Percentiles rank a stretch among this genome's conserved stretches.
Evolutionary conservation across 2,797 vertebrate genomes (phyloP).

Genomic region (Tolypeutes matacus): DNA sequence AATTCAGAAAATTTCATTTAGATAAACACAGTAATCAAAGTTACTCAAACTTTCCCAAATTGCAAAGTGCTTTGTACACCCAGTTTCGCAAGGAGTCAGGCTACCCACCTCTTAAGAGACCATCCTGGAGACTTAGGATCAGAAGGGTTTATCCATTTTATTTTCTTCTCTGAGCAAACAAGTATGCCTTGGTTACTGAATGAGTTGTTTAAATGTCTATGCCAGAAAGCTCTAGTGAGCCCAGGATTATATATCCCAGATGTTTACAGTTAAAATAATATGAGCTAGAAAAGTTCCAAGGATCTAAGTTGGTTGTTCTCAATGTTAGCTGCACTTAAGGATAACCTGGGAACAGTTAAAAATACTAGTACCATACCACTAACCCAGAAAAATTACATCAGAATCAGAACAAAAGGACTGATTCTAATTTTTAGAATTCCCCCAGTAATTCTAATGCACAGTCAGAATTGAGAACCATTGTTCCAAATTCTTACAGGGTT

Average conservation of each 20-base stretch:
- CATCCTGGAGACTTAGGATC: not conserved
- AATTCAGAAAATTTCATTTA: not conserved
- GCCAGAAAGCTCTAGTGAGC: not conserved
- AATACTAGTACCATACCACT: not conserved
- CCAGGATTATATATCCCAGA: not conserved
- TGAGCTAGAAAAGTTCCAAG: not conserved
- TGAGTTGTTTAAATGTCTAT: not conserved
- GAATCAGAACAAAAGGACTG: not conserved
- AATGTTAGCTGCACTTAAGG: not conserved
- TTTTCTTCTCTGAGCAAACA: constrained; percentile 9
- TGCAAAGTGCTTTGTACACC: not conserved
- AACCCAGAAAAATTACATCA: not conserved
- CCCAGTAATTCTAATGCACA: not conserved
- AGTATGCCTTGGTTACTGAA: not conserved
- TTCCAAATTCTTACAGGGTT: not conserved
- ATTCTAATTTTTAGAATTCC: not conserved
- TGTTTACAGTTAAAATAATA: not conserved
- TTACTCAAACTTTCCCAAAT: constrained; percentile 8
- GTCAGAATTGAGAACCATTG: not conserved
- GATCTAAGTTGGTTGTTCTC: not conserved
- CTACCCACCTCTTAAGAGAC: not conserved
- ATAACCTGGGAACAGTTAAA: not conserved
- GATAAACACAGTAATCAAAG: not conserved
- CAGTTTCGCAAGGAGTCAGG: not conserved
- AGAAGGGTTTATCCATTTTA: not conserved